Conservation (phyloP, 2,797 vertebrate genomes). For the Anguilla obscura region DNA sequence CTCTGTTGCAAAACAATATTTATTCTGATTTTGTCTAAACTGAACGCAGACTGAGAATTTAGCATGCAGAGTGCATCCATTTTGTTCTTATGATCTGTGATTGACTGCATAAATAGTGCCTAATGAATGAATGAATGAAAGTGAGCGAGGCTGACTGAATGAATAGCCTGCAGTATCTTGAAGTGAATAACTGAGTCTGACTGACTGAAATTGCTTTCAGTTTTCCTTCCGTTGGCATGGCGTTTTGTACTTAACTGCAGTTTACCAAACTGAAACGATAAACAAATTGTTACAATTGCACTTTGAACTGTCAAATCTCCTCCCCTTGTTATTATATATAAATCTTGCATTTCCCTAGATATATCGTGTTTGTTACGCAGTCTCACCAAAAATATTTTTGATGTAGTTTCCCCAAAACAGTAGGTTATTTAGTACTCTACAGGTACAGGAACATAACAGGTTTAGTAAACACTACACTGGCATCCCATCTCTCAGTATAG, state of each 20-base stretch:
- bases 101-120: background rate
- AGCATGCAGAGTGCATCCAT: background rate
- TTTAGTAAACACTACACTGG: background rate
- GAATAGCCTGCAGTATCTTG: background rate
- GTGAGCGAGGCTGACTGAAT: background rate
- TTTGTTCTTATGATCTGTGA: background rate
- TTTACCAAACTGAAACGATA: background rate
- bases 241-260: background rate
- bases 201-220: background rate
- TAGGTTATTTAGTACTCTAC: background rate
- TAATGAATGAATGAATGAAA: background rate
- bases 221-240: background rate
- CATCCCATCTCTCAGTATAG: conserved; percentile 38
- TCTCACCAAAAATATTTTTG: background rate
- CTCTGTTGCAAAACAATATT: background rate
- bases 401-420: background rate
- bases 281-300: background rate
- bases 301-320: background rate
- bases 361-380: background rate
- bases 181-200: background rate
- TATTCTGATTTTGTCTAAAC: background rate
- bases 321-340: background rate
- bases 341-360: background rate
- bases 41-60: background rate
- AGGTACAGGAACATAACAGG: background rate